These are phyloP conservation scores for Gymnobelideus leadbeateri DNA, from an alignment of 2,113 vertebrate genomes.

Conservation along the genomic window DNA sequence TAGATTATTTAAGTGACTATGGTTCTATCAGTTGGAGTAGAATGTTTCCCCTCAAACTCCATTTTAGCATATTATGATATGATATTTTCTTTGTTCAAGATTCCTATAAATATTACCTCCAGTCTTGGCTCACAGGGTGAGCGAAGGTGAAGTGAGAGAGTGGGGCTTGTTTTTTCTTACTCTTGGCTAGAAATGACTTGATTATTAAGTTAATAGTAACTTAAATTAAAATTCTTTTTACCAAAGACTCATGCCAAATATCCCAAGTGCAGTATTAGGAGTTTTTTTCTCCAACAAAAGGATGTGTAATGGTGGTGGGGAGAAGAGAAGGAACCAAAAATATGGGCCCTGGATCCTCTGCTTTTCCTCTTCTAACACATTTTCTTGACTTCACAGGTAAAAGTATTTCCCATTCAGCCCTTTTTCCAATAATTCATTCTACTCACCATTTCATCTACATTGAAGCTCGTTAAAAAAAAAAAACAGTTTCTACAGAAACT, in stretches of 20 bases:
- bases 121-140: neutral
- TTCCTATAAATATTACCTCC: neutral
- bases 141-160: neutral
- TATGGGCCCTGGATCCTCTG: neutral
- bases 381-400: neutral
- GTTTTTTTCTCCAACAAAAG: neutral
- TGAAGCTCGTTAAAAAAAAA: neutral
- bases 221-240: neutral
- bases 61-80: neutral
- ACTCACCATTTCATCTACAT: neutral
- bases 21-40: neutral
- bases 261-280: neutral
- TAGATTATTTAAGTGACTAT: neutral
- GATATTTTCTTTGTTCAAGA: neutral
- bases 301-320: neutral
- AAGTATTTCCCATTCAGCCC: neutral
- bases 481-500: neutral
- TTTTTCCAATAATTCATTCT: neutral
- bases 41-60: neutral
- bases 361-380: neutral
- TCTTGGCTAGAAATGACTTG: neutral
- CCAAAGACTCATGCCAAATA: neutral
- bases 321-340: neutral
- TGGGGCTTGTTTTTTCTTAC: neutral
- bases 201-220: neutral